Evolutionary conservation across 1,140 invertebrate genomes (phyloP).

Genomic region (Himalopsyche phryganea): DNA sequence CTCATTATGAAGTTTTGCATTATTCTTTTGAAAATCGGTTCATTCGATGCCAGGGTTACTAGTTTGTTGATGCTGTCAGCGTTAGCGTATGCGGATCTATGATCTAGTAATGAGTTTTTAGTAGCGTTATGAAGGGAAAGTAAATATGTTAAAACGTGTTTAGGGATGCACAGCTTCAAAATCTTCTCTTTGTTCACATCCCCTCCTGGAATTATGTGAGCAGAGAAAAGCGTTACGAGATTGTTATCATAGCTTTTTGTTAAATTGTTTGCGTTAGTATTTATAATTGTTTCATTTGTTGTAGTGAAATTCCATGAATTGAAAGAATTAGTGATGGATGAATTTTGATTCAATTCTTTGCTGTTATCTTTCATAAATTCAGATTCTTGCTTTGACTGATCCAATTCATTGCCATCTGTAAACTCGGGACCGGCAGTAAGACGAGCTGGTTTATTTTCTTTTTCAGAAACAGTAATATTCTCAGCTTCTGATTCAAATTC

Average conservation of each 20-base stretch:
- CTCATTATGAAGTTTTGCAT: conserved; percentile 29
- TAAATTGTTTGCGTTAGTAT: background rate
- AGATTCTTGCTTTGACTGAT: too few species aligned
- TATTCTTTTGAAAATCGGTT: conserved; percentile 21
- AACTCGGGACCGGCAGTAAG: background rate
- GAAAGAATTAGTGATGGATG: conserved; percentile 8
- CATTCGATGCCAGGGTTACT: conserved; percentile 11
- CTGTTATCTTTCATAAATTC: too few species aligned
- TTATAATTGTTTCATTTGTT: background rate
- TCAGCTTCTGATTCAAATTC: conserved; percentile 9
- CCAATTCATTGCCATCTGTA: too few species aligned
- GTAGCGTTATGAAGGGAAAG: conserved; percentile 25
- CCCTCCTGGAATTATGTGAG: conserved; percentile 29
- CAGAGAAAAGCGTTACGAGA: conserved; percentile 28
- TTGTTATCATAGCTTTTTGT: conserved; percentile 2
- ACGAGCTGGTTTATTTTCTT: background rate
- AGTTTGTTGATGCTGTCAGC: background rate
- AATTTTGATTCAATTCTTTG: background rate
- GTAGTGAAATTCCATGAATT: background rate
- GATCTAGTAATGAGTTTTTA: conserved; percentile 1
- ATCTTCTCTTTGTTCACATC: conserved; percentile 23
- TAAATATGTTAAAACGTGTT: conserved; percentile 27
- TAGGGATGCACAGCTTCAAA: conserved; percentile 29
- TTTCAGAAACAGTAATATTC: conserved; percentile 1
- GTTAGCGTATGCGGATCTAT: too few species aligned